Evolutionary conservation across 2,113 vertebrate genomes (phyloP), one percentile per base, ranked within the genome.

Genomic region (Scortum barcoo): DNA sequence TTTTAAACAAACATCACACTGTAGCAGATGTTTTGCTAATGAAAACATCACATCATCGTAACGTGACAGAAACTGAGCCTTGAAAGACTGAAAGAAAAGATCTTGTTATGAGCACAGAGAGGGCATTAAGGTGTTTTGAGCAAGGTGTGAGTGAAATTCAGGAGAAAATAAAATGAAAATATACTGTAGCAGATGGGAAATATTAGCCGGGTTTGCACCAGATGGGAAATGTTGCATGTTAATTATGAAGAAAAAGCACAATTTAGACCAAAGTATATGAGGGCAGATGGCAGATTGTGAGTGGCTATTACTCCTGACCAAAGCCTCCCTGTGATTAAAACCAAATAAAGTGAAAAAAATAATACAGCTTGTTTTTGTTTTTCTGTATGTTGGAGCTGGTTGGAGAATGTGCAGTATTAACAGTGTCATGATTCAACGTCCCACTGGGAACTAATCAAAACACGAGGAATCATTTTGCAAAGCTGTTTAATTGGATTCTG

Each of bases 181-280:
- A 14, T 16, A 61, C 7, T 57, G 70, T 30, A 57, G 22, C 78
- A 89, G 76, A 79, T 76, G 56, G 72, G 26, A 73, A 63, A 76
- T 51, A 44, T 71, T 74, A 14, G 65, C 28, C 7, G 0, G 28
- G 24, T 17, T n/a, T 44, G 28, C 54, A 60, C 60, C 72, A 78
- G 76, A 60, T 84, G 67, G 53, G 50, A 60, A 71, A 67, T 53
- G 38, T 20, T 77, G 50, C 20, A 4, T 56, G 40, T 63, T 70
- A 65, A 86, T 78, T 65, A 62, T 61, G 44, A 66, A 48, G 16
- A 42, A 71, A 79, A 56, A 58, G 38, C 40, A 72, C 19, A 72
- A 33, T 80, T 68, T 51, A 67, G 28, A 51, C 48, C 26, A 33
- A 84, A 69, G 63, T 62, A 1, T 38, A 77, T 30, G 13, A 63